Evolutionary conservation across 2,888 invertebrate genomes (phyloP), one percentile per base, ranked within the genome.

Genomic region (Limenitis camilla): DNA sequence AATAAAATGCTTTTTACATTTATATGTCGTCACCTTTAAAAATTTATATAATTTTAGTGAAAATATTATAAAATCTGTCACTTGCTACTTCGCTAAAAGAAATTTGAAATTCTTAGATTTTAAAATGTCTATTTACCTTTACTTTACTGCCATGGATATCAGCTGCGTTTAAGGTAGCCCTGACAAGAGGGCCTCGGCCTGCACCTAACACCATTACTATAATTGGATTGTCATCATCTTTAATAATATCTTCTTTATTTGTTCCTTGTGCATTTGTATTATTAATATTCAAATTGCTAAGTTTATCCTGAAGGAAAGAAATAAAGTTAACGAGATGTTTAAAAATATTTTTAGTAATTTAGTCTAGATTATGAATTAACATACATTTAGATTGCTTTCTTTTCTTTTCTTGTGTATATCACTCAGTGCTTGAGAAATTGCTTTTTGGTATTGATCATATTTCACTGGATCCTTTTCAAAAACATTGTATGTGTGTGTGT

Each of bases 391-490:
- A 41, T 55, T 53, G 6, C 55, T 41, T 35, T 64, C 59, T 33
- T 59, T 52, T 39, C 65, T 56, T 52, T 68, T 67, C 52, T 72
- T 71, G 55, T 78, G 71, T 31, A 91, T 70, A 69, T 93, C 92
- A 45, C 90, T 72, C 33, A 98, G 84, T 6, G 96, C 97, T 73
- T 78, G 71, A 36, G 74, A 74, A 57, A 98, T 93, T 5, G 98
- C 98, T 56, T 90, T 89, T 81, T 97, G 93, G 73, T 97, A 97
- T 55, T 93, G 90, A 52, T 92, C 91, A 80, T 99, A 99, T 77
- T 99, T 99, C 3, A 97, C 90, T 8, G 97, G 96, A 88, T 99
- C 99, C 72, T 95, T 96, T 81, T 99, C 99, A 86, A 99, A 99
- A 27, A 96, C 93, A 88, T 98, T 98, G 75, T 99, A 99, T 1